Percentiles rank a stretch among this genome's conserved stretches.
Evolutionary conservation across 2,797 vertebrate genomes (phyloP).

Genomic region (Hypotaenidia okinawae): DNA sequence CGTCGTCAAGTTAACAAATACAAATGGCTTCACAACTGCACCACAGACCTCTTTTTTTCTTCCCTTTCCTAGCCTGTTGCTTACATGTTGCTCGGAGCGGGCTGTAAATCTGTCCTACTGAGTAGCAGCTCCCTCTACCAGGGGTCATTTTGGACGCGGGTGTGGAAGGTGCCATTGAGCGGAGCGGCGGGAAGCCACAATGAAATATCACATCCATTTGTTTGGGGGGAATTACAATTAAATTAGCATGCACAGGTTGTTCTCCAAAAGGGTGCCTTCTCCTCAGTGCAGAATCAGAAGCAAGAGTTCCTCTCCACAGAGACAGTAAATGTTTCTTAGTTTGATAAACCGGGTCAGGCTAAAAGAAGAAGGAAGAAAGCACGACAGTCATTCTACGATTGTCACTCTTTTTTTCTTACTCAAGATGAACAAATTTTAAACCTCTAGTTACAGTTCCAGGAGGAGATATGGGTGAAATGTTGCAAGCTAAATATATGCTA

Average conservation of each 20-base stretch:
- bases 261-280: neutral
- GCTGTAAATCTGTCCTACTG: neutral
- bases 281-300: neutral
- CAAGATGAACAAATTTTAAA: neutral
- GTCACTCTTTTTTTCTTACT: neutral
- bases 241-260: rapidly evolving
- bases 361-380: neutral
- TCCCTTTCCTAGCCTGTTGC: neutral
- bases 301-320: neutral
- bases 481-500: neutral
- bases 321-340: neutral
- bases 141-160: neutral
- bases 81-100: neutral
- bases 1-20: neutral
- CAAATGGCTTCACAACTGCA: neutral
- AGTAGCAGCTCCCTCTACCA: neutral
- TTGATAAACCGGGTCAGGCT: neutral
- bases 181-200: neutral
- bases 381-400: neutral
- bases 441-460: neutral
- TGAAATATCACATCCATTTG: neutral
- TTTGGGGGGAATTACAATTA: neutral
- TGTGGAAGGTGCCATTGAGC: neutral
- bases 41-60: rapidly evolving
- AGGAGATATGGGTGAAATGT: neutral